Percentiles rank a stretch among this genome's conserved stretches.
Evolutionary conservation across 2,113 vertebrate species (phyloP).

Genomic region (Amphilophus citrinellus): DNA sequence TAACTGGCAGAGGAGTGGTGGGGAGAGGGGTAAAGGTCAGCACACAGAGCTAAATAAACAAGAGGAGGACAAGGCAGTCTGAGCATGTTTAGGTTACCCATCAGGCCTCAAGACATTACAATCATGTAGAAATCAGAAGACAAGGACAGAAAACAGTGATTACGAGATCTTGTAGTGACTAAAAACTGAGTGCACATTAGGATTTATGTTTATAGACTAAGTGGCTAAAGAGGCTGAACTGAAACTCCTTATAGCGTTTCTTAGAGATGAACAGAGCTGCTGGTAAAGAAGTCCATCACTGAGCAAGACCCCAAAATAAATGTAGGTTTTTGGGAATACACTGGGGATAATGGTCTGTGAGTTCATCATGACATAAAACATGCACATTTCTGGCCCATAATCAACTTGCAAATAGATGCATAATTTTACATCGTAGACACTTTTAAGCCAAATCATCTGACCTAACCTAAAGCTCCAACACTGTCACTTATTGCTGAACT

Average conservation of each 20-base stretch:
- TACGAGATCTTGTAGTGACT: background rate
- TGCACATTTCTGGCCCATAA: background rate
- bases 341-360: background rate
- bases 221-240: background rate
- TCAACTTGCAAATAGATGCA: background rate
- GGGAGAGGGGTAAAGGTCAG: constrained; percentile 64
- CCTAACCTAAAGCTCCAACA: background rate
- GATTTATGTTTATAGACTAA: too few relatives aligned
- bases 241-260: background rate
- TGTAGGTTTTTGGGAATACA: background rate
- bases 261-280: background rate
- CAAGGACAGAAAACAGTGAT: background rate
- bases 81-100: constrained; percentile 39
- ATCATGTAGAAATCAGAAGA: background rate
- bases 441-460: background rate
- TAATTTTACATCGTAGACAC: background rate
- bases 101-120: background rate
- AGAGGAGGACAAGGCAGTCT: constrained; percentile 15
- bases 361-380: background rate
- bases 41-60: constrained; percentile 59
- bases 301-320: background rate
- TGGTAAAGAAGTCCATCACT: background rate
- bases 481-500: background rate
- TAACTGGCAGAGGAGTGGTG: constrained; percentile 38
- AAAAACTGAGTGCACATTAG: background rate